Evolutionary conservation across 2,797 vertebrate species (phyloP).

Genomic region (Myioborus miniatus): DNA sequence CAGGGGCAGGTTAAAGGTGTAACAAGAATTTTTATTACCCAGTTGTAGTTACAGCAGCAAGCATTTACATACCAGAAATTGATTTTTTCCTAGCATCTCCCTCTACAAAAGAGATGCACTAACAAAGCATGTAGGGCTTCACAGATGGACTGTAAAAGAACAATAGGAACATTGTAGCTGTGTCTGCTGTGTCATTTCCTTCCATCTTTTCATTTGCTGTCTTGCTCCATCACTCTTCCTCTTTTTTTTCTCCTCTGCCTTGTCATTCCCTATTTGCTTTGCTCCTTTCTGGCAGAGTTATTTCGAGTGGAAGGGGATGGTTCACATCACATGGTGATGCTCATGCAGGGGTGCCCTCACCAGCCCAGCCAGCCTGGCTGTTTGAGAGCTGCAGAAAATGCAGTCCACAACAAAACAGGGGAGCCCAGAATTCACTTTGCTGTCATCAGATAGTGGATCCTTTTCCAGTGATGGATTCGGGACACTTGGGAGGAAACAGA

Average conservation of each 20-base stretch:
- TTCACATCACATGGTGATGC: not conserved
- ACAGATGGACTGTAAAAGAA: slow-evolving; percentile 8
- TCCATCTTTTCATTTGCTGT: not conserved
- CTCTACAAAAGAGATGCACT: not conserved
- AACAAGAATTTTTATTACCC: not conserved
- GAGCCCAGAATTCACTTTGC: not conserved
- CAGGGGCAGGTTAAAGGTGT: not conserved
- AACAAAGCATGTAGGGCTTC: not conserved
- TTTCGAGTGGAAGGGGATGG: not conserved
- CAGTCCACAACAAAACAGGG: not conserved
- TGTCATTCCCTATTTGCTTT: not conserved
- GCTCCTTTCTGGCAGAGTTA: not conserved
- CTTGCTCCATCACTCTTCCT: not conserved
- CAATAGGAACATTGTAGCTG: not conserved
- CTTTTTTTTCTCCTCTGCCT: not conserved
- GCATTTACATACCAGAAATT: not conserved
- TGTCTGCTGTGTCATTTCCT: slow-evolving; percentile 3
- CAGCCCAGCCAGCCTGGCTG: not conserved
- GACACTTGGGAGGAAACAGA: not conserved
- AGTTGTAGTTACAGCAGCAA: not conserved
- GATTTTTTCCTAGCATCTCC: not conserved
- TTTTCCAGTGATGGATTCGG: not conserved
- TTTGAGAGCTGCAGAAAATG: not conserved
- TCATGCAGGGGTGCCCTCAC: not conserved
- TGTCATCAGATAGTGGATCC: not conserved